A percentile compares a stretch with the other conserved stretches of the same genome.
Evolutionary conservation across 2,113 vertebrate genomes (phyloP).

Genomic region (Tupaia chinensis): DNA sequence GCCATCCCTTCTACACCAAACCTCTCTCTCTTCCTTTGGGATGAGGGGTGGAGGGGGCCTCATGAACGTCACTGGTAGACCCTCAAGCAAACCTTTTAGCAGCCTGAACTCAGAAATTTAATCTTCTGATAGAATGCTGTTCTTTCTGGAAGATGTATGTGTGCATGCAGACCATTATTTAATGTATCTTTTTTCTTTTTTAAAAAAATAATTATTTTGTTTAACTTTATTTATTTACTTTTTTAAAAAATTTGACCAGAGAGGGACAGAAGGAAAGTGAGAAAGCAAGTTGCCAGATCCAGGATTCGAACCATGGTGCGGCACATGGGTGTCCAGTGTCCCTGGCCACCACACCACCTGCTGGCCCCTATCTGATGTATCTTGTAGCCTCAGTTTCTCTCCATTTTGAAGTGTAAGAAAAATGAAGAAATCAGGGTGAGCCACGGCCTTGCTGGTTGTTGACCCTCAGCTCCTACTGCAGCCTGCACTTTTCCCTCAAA

Average conservation of each 20-base stretch:
- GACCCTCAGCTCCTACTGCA: constrained; percentile 17
- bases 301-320: too few relatives aligned
- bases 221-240: too few relatives aligned
- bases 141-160: neutral
- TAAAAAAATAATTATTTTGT: too few relatives aligned
- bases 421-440: constrained; percentile 7
- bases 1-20: neutral
- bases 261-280: too few relatives aligned
- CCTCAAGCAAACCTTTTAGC: neutral
- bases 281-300: too few relatives aligned
- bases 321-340: too few relatives aligned
- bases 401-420: constrained; percentile 9
- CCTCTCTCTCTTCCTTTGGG: neutral
- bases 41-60: neutral
- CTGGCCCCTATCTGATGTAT: neutral
- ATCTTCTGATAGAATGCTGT: neutral
- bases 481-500: neutral
- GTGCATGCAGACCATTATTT: neutral
- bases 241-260: too few relatives aligned
- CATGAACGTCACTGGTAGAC: neutral
- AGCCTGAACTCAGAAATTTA: neutral
- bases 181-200: neutral
- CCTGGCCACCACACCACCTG: too few relatives aligned
- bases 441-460: neutral
- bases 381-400: neutral